Conservation (phyloP, 2,888 invertebrate genomes). For the Aelia acuminata region DNA sequence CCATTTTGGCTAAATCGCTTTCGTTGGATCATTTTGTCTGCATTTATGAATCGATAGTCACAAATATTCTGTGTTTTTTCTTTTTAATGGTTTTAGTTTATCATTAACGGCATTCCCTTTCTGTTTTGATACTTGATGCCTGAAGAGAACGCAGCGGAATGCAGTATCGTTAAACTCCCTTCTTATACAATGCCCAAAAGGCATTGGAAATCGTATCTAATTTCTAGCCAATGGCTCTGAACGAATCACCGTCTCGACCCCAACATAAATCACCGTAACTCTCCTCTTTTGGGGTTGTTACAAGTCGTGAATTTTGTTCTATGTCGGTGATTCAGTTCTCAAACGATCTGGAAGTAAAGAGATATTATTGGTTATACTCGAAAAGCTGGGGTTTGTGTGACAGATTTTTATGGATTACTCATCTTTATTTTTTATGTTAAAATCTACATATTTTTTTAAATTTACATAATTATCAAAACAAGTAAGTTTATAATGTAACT, state of each 20-base stretch:
- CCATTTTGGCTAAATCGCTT: too few species aligned
- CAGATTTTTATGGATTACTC: background rate
- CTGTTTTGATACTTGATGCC: background rate
- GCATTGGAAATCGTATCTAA: slow-evolving; percentile 6
- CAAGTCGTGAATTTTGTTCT: background rate
- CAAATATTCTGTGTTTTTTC: too few species aligned
- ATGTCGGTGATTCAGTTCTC: background rate
- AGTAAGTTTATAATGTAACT: too few species aligned
- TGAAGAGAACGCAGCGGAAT: too few species aligned
- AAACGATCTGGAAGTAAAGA: background rate
- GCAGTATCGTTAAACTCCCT: background rate
- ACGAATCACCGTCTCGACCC: slow-evolving; percentile 4
- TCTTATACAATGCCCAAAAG: background rate
- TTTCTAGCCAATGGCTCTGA: background rate
- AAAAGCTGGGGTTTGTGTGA: background rate
- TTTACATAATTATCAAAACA: too few species aligned
- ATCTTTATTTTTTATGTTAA: too few species aligned
- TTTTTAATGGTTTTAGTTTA: too few species aligned
- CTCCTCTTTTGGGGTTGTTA: background rate
- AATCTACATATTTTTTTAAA: too few species aligned
- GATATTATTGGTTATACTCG: background rate
- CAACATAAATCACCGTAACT: slow-evolving; percentile 37
- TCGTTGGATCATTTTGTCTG: too few species aligned
- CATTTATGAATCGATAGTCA: too few species aligned
- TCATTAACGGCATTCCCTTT: background rate